Evolutionary conservation across 2,797 vertebrate species (phyloP), one percentile per base, ranked within the genome.

Genomic region (Schizothorax lantsangensis): DNA sequence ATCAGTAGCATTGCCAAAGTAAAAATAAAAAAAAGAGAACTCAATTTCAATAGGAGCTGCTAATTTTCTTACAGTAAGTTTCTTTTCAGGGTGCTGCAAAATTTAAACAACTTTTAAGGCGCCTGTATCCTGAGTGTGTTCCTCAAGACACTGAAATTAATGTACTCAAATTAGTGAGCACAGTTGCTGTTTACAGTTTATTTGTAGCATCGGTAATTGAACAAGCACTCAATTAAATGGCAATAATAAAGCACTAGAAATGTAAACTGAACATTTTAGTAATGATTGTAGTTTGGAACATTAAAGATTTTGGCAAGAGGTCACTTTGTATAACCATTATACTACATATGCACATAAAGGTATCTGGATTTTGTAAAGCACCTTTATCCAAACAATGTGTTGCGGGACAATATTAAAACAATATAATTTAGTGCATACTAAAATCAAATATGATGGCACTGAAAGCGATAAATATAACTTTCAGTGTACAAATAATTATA

Each of bases 281-380:
- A 75, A 40, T 26, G 45, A 6, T 54, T 69, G n/a, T 84, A 17
- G 15, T 30, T 69, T 79, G 68, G 21, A 36, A 75, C 72, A 64
- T 57, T 84, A 84, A 62, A 38, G 54, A 38, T 66, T 83, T 81
- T 88, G 81, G 73, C 57, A 84, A 59, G 38, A 49, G 21, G 5
- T 81, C n/a, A 79, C 69, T 23, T 62, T 62, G 19, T 45, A 78
- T 43, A 33, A 75, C 59, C 11, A 68, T 73, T 49, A 69, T 57
- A 77, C 33, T 79, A 21, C 47, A 86, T 36, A 26, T 45, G 8
- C 43, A 62, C 71, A 33, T 54, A 23, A 75, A 73, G 43, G 69
- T 64, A 82, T 79, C 17, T 49, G 19, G 38, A 72, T 64, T 79
- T n/a, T 79, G 19, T 54, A 68, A 68, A 43, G 21, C 36, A 54